Evolutionary conservation across 2,113 vertebrate species (phyloP).

Genomic region (Anoura caudifer): DNA sequence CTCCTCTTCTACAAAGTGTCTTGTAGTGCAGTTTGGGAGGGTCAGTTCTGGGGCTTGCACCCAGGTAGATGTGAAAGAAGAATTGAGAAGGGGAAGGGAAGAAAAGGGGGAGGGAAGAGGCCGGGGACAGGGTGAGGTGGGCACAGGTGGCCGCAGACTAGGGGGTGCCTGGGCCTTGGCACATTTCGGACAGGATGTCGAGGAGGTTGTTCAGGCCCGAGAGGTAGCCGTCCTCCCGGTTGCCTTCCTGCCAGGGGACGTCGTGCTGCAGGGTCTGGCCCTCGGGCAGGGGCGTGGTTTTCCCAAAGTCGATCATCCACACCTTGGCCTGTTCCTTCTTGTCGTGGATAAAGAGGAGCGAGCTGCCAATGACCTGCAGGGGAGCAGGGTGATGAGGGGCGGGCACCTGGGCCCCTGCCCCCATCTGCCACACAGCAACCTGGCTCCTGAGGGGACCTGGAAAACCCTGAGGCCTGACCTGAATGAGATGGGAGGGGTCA

Average conservation of each 20-base stretch:
- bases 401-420: fast-evolving
- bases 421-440: neutral
- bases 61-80: slow-evolving; percentile 13
- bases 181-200: slow-evolving; percentile 90
- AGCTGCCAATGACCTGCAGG: slow-evolving; percentile 96
- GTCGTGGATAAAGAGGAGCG: slow-evolving; percentile 97
- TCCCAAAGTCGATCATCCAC: slow-evolving; percentile 99
- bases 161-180: slow-evolving; percentile 68
- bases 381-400: neutral
- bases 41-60: slow-evolving; percentile 71
- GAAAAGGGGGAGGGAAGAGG: neutral
- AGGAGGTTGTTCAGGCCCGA: slow-evolving; percentile 94
- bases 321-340: slow-evolving; percentile 93
- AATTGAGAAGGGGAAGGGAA: slow-evolving; percentile 30
- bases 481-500: no score
- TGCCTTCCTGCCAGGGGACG: slow-evolving; percentile 91
- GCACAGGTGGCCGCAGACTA: slow-evolving; percentile 65
- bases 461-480: neutral
- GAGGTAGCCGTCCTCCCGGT: slow-evolving; percentile 97
- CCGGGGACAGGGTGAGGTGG: fast-evolving
- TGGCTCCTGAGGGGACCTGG: neutral
- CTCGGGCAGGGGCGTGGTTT: slow-evolving; percentile 93
- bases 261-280: slow-evolving; percentile 92
- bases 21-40: slow-evolving; percentile 81
- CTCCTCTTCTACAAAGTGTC: slow-evolving; percentile 75